Base-by-base conservation (phyloP, 2,888 invertebrate genomes). In the Branchipolynoe longqiensis region DNA sequence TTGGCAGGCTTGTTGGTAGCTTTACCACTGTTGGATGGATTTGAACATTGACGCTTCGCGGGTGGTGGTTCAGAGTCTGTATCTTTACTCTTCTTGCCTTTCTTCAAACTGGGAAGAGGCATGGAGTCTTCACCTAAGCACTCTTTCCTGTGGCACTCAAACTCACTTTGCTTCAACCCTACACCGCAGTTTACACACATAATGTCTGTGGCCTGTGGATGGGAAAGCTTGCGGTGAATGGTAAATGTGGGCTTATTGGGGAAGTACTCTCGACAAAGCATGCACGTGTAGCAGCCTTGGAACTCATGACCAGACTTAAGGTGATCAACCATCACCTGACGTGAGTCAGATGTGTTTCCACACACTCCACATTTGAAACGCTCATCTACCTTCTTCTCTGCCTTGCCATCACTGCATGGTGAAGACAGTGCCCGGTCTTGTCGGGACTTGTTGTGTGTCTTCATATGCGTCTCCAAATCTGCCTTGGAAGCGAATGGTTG, bases 331-430 rank as follows among this genome's bases (percentile, higher is more conserved):
- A 82, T 82, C 3, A 38, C 54, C 33, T 58, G 28, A 22, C 36
- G 40, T 25, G 82, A 8, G n/a, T 58, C 82, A 18, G 58, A 82
- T 22, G 59, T 58, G 33, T 82, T 56, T 31, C 82, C 82, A 33
- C 82, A 82, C 6, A 82, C 59, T 22, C 82, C 82, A 58, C 82
- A 82, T 25, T 82, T 82, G 25, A 56, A 82, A n/a, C 82, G 58
- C 82, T 36, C 36, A 22, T 58, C 59, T 3, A 31, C 3, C 82
- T 58, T 82, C 56, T 36, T 82, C 14, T 78, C 78, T 22, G 48
- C 41, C 31, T 78, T 78, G 41, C 78, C 78, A n/a, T 40, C n/a
- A 31, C 33, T 64, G 22, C 48, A 25, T 18, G 56, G 82, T 22
- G 56, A 58, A 3, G 81, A 54, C 18, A 25, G 0, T 38, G 73